Conservation (phyloP, 2,888 invertebrate genomes). For the Ashinkailepas kermadecensis region DNA sequence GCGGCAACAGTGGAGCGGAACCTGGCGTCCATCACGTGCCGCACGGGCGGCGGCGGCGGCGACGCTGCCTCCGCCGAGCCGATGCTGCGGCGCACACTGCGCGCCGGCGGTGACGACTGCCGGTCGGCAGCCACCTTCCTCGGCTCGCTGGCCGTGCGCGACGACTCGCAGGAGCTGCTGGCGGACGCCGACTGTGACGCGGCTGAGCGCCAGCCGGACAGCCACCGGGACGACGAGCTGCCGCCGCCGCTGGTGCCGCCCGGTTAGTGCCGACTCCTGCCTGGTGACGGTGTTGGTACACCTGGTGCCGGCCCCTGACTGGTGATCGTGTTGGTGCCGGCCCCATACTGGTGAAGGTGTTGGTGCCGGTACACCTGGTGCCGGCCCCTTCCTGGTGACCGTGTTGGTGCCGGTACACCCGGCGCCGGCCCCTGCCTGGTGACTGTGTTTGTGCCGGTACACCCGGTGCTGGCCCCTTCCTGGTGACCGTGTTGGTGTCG, state of each 20-base stretch:
- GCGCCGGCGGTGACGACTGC: neutral
- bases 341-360: too few relatives aligned
- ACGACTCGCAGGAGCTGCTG: conserved; percentile 7
- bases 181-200: neutral
- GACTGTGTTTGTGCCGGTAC: too few relatives aligned
- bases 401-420: too few relatives aligned
- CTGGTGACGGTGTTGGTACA: conserved; percentile 24
- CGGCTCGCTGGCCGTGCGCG: neutral
- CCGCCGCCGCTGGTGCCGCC: neutral
- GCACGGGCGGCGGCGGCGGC: conserved; percentile 5
- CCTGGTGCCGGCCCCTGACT: too few relatives aligned
- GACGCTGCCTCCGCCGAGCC: neutral
- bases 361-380: too few relatives aligned
- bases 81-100: neutral
- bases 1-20: neutral
- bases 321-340: too few relatives aligned
- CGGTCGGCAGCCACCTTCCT: conserved; percentile 24
- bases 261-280: conserved; percentile 27
- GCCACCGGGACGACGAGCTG: neutral
- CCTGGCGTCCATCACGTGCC: neutral
- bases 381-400: too few relatives aligned
- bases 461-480: too few relatives aligned
- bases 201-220: neutral
- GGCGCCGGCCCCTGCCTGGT: too few relatives aligned
- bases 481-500: too few relatives aligned